Evolutionary conservation across 2,888 invertebrate species (phyloP), one percentile per base, ranked within the genome.

Genomic region (Subacronicta megacephala): DNA sequence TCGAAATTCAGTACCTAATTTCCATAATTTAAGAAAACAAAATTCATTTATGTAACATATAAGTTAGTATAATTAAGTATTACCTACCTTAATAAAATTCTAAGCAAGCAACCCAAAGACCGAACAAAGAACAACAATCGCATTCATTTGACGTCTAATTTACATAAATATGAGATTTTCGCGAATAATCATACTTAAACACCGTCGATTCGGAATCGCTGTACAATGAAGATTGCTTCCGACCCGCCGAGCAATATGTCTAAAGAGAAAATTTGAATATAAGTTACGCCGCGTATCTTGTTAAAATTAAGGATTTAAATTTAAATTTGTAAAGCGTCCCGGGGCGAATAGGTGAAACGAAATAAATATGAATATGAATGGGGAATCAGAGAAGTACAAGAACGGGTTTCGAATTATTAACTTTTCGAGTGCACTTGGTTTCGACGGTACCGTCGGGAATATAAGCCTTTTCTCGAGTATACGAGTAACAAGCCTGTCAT

Each of bases 321-420:
- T 92, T 86, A 87, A 92, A 92, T 91, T 87, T 81, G 77, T 73
- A 80, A 83, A 82, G 80, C 78, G 75, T 84, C 85, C 85, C 81
- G 82, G 81, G 85, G 89, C 89, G 90, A 88, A 87, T 91, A 90
- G 90, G 90, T 92, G 89, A 88, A 92, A 90, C 88, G 92, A 91
- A 92, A 92, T 92, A 93, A 94, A 94, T 94, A 94, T 94, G 94
- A 94, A 94, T 94, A 94, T 94, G 94, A 94, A 94, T 94, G 87
- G 90, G 75, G 86, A 90, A 89, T 90, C 90, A 89, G 89, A 89
- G 87, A 88, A 90, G 90, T 85, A 83, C 85, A 83, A 46, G 86
- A 86, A 87, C 88, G 89, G 90, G 88, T 88, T 89, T 85, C 87
- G 87, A 93, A 92, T 92, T 93, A 92, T 93, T 93, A 93, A 93